Conservation (phyloP, 2,888 invertebrate species). For the Epinotia brunnichana region DNA sequence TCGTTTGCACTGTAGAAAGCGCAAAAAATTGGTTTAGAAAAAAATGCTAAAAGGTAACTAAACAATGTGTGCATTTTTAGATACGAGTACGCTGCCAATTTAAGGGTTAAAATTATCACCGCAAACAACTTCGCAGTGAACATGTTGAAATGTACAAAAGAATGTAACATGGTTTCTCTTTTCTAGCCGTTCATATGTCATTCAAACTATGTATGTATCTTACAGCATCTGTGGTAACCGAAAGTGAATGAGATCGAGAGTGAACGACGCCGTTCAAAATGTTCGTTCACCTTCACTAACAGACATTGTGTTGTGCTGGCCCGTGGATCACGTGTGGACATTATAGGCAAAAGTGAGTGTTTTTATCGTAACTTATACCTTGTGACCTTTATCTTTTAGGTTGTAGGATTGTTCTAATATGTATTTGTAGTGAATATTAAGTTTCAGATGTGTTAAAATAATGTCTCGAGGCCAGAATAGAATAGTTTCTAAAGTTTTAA, state of each 20-base stretch:
- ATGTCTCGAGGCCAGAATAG: not conserved
- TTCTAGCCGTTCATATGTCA: no score
- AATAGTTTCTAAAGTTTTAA: not conserved
- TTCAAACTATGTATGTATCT: not conserved
- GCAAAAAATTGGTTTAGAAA: no score
- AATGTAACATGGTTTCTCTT: no score
- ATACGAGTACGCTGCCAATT: no score
- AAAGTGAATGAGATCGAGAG: slow-evolving; percentile 35
- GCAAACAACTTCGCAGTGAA: no score
- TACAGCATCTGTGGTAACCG: slow-evolving; percentile 23
- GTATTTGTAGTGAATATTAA: not conserved
- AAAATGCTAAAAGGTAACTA: no score
- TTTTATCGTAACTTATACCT: slow-evolving; percentile 10
- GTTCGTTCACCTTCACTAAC: slow-evolving; percentile 25
- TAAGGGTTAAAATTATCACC: no score
- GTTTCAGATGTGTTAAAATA: not conserved
- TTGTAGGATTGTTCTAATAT: not conserved
- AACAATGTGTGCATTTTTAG: no score
- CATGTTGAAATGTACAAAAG: no score
- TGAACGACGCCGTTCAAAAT: slow-evolving; percentile 7
- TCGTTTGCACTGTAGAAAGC: no score
- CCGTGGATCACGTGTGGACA: slow-evolving; percentile 11
- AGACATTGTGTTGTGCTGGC: slow-evolving; percentile 29
- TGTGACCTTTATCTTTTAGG: slow-evolving; percentile 4
- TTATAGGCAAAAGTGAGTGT: slow-evolving; percentile 12